phyloP scores from a whole-genome alignment of 2,797 vertebrate genomes.

The Anolis apletophallus region DNA sequence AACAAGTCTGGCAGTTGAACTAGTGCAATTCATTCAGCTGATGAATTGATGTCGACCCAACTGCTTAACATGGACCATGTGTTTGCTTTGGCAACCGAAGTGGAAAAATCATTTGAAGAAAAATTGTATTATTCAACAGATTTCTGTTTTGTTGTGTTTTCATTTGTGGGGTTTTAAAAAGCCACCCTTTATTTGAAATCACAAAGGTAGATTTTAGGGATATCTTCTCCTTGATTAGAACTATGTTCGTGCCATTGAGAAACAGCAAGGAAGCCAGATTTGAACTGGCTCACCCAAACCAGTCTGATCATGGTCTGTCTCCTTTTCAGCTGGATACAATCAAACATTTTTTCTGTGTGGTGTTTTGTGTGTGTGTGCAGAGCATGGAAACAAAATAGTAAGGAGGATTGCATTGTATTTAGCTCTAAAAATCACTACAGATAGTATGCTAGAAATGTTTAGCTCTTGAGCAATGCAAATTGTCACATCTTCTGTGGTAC shows the following conservation, averaged over 20 bases:
- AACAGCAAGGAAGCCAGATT: constrained; percentile 5
- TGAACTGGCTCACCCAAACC: constrained; percentile 32
- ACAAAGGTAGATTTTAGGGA: constrained; percentile 77
- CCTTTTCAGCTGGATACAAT: constrained; percentile 28
- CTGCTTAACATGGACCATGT: constrained; percentile 81
- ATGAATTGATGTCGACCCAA: constrained; percentile 71
- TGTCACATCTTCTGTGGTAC: constrained; percentile 20
- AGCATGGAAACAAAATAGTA: constrained; percentile 24
- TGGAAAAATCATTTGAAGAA: constrained; percentile 84
- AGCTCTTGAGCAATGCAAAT: constrained; percentile 19
- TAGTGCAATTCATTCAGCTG: constrained; percentile 76
- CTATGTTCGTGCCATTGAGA: constrained; percentile 48
- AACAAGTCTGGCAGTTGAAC: constrained; percentile 79
- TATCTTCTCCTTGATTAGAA: constrained; percentile 66
- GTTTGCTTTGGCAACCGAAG: constrained; percentile 82
- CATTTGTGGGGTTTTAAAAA: constrained; percentile 33
- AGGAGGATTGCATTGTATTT: background rate
- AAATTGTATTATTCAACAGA: constrained; percentile 76
- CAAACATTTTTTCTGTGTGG: background rate
- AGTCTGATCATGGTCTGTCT: constrained; percentile 30
- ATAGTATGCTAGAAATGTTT: background rate
- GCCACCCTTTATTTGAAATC: constrained; percentile 73
- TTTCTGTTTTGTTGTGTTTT: constrained; percentile 65
- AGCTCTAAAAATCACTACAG: background rate
- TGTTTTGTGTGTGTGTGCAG: background rate